Evolutionary conservation across 2,888 invertebrate species (phyloP), one percentile per base, ranked within the genome.

Genomic region (Cloeon dipterum): DNA sequence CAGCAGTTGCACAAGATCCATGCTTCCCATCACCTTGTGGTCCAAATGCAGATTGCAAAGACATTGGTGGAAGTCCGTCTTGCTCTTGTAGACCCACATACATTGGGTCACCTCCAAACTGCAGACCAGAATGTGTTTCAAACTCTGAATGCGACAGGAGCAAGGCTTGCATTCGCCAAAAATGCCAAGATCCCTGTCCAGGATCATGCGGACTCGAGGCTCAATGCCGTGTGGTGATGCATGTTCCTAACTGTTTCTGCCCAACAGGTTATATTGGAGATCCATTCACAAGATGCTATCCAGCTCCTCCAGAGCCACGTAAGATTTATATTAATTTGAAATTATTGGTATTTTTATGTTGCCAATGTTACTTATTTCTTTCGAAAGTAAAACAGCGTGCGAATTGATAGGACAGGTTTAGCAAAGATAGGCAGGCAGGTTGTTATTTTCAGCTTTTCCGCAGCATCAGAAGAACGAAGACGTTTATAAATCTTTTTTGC

Each of bases 21-120:
- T 52, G 51, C 37, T 45, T 48, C 32, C 52, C 51, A 25, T 48
- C 48, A 10, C 56, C 55, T 8, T 58, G 57, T 43, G 85, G 82
- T 36, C 58, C 59, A 49, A 74, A 74, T 51, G 71, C 79, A 13
- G 58, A 67, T 46, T 85, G 83, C 49, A 66, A 72, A 56, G 46
- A 46, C 21, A 65, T 77, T 14, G 71, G 76, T 45, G 82, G 82
- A 49, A 60, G 72, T 14, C 69, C 74, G n/a, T 67, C 70, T 7
- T 29, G 29, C 14, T 29, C 29, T 2, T 63, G 63, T 43, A 46
- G 51, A 23, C 46, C 53, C 5, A 55, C 51, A 42, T 59, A 55
- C 43, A 47, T 55, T 17, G 57, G 59, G 3, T n/a, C n/a, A 14
- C 29, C 29, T 5, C 29, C 29, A 7, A 29, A 29, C 29, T 29